Base-by-base conservation (phyloP, 1,140 invertebrate genomes). In the Carcinoscorpius rotundicauda region DNA sequence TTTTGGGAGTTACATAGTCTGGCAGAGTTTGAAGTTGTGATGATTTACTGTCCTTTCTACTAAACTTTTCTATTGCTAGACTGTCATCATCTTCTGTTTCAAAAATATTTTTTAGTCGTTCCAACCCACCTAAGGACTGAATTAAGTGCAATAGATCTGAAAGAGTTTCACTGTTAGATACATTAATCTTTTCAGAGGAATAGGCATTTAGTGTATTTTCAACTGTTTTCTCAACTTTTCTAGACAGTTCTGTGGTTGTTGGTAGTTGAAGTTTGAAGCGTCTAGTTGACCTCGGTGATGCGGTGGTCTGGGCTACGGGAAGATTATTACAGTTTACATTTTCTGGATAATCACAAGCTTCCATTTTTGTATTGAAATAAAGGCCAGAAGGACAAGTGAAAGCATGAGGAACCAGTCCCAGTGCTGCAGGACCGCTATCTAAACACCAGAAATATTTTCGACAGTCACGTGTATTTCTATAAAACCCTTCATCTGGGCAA, bases 361-460 rank as follows among this genome's bases (percentile, higher is more conserved):
- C 91, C 0, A 91, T 89, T 5, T 84, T 84, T 71, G 92, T 92
- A 77, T 93, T 95, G 78, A 95, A 96, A 73, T 86, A 90, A 11
- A 96, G 77, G 55, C 89, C 89, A 64, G 90, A 90, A 0, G 92
- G 91, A 74, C 93, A 96, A 4, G 90, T 94, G 73, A 96, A 96
- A 72, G 91, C 88, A 80, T 95, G 91, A 6, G 91, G 89, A 11
- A 95, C 89, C 59, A 94, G 86, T 59, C 91, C 92, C 51, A 93
- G 79, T 68, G 91, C 88, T 5, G 90, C 87, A 0, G 90, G 87
- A 3, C 91, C 91, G 72, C 87, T 90, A 70, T 92, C 89, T 58
- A 95, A 77, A 76, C 92, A 96, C 91, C 91, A 94, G 76, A 91
- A 95, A 72, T 96, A 96, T 74, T 94, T 94, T 74, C 92, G 91